Evolutionary conservation across 2,113 vertebrate species (phyloP), one percentile per base, ranked within the genome.

Genomic region (Tor tambroides): DNA sequence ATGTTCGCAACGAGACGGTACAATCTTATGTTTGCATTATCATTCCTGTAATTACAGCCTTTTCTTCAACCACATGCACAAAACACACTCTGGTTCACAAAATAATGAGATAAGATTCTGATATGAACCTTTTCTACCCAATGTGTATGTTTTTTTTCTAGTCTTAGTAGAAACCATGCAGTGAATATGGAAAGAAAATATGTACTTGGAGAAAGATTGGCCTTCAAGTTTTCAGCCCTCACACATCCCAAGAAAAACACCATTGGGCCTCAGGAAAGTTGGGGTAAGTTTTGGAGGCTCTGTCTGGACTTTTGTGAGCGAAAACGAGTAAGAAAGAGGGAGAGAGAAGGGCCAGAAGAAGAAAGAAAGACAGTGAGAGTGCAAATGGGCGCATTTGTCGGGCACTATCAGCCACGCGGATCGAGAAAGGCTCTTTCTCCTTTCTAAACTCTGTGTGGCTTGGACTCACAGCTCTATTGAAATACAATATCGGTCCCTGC

Each of bases 11-110:
- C n/a, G 88, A 88, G 80, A 81, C 28, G n/a, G 76, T 88, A 84
- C 65, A 92, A 85, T 94, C 91, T 90, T 83, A 91, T 88, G 89
- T 89, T 93, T 92, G 91, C 63, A 15, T 88, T 88, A 49, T 87
- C 76, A n/a, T 86, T 75, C 77, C 71, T 80, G 51, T 30, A 85
- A 59, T 81, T 38, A 30, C 54, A 67, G 59, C 46, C 8, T n/a
- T n/a, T 17, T 49, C 32, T 43, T 15, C 10, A 28, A n/a, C 61
- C 32, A 43, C 75, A 72, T 28, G 38, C 46, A 85, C 46, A 83
- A 74, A 46, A 17, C 43, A 56, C 69, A 56, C 14, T 56, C 28
- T n/a, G 11, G 51, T 38, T 41, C 17, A 79, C 17, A 63, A 26
- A 67, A 10, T 2, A 61, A 65, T 6, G 23, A 30, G 19, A 43